These are phyloP conservation scores for Caenorhabditis remanei DNA, from an alignment of 1,140 invertebrate species.

Conservation along the genomic window DNA sequence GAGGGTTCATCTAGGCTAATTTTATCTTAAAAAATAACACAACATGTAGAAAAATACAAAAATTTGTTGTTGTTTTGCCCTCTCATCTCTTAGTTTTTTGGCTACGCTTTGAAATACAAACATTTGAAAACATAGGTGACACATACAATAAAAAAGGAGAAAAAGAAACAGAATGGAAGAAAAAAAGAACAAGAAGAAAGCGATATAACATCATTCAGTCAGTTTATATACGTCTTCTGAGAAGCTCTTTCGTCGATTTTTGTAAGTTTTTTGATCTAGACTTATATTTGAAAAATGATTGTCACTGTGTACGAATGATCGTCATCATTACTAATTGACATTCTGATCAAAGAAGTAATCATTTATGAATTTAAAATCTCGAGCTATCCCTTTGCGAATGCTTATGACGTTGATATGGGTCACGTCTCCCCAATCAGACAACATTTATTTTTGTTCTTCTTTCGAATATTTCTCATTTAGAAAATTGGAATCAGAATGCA, in stretches of 20 bases:
- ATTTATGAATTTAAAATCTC: too few relatives aligned
- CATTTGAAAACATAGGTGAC: conserved; percentile 17
- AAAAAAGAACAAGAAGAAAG: background rate
- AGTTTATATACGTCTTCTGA: background rate
- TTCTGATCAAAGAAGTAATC: too few relatives aligned
- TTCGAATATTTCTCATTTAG: background rate
- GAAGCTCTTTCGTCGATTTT: background rate
- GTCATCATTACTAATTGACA: too few relatives aligned
- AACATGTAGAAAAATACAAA: background rate
- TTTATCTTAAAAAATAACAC: background rate
- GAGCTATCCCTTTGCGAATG: too few relatives aligned
- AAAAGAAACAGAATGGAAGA: background rate
- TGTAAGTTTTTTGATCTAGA: conserved; percentile 12
- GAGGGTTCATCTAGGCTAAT: background rate
- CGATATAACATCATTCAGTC: background rate
- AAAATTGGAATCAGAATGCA: background rate
- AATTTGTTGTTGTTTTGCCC: conserved; percentile 26
- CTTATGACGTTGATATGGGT: too few relatives aligned
- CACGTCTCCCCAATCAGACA: too few relatives aligned
- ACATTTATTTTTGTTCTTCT: too few relatives aligned
- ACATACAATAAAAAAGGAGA: conserved; percentile 40
- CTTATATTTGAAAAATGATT: too few relatives aligned
- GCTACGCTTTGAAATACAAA: conserved; percentile 28
- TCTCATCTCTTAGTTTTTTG: background rate
- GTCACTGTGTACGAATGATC: too few relatives aligned